Base-by-base conservation (phyloP, 2,888 invertebrate species). In the Coelinius sp. region DNA sequence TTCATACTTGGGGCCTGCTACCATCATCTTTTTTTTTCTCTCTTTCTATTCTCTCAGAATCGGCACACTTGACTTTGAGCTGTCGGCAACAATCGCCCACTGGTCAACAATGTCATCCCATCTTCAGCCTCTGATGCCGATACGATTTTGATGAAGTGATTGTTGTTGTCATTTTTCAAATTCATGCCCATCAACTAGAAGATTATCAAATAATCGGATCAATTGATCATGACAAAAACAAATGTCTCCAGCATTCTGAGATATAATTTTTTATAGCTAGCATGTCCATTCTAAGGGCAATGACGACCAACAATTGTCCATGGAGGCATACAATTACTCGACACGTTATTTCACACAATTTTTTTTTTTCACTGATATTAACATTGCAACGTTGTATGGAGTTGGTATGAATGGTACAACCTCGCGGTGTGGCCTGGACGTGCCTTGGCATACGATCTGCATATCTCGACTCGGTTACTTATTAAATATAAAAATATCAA, bases 391-490 rank as follows among this genome's bases (percentile, higher is more conserved):
- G 80, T 83, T 82, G 80, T 82, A 82, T 76, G 6, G 46, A 77
- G 77, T 71, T 76, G 75, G 77, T 74, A 72, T 68, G 73, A 73
- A 77, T 71, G 63, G 77, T 79, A 52, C 79, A 77, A 77, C 77
- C 77, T 76, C 78, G 78, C 80, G 77, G 80, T 81, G 82, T 81
- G 81, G 80, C 81, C 74, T 72, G 79, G 73, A 86, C 87, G 87
- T 86, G 87, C 84, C 83, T 83, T 75, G 75, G 85, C 86, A 85
- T 85, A 83, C 85, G 87, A 86, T 86, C 81, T 83, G 86, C 86
- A 83, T 84, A 85, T 84, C 85, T 84, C 77, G 53, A 53, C 66
- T 67, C 59, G 31, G 27, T 69, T 75, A 68, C 73, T 76, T 74
- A 71, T 59, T 59, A 27, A 59, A 59, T 59, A 31, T 75, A 46